Conservation (phyloP, 2,113 vertebrate species). For the Syrmaticus mikado region DNA sequence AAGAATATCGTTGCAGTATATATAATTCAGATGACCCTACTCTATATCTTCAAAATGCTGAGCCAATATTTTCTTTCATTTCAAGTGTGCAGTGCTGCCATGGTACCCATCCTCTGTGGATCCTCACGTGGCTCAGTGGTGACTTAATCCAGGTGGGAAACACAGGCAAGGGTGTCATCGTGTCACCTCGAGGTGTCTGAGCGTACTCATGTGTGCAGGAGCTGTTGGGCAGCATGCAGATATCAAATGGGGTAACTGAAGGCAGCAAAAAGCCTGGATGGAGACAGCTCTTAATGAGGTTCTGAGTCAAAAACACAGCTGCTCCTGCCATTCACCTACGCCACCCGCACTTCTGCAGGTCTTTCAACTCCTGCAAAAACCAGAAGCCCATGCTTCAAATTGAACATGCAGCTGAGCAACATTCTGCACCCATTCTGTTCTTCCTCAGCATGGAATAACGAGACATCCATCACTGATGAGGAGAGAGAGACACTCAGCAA, state of each 20-base stretch:
- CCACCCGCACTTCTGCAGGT: rapidly evolving
- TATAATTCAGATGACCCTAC: constrained; percentile 15
- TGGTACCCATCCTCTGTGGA: not conserved
- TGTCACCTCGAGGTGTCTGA: not conserved
- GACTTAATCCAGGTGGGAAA: not conserved
- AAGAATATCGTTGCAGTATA: constrained; percentile 19
- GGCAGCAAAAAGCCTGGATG: not conserved
- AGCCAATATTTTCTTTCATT: not conserved
- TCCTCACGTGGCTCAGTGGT: not conserved
- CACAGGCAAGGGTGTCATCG: rapidly evolving
- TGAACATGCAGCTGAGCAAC: not conserved
- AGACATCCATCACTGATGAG: rapidly evolving
- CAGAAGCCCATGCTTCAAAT: not conserved
- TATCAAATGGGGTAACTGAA: not conserved
- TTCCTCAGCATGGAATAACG: not conserved
- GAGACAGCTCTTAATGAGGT: not conserved
- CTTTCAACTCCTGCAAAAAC: not conserved
- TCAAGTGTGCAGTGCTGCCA: not conserved
- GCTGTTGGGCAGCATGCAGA: rapidly evolving
- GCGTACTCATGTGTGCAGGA: rapidly evolving
- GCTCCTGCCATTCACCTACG: not conserved
- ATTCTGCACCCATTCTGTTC: not conserved
- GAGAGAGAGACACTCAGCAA: not conserved
- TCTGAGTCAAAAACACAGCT: not conserved
- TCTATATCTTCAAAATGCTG: not conserved